Conservation (phyloP, 2,888 invertebrate species). For the Keiferia lycopersicella region DNA sequence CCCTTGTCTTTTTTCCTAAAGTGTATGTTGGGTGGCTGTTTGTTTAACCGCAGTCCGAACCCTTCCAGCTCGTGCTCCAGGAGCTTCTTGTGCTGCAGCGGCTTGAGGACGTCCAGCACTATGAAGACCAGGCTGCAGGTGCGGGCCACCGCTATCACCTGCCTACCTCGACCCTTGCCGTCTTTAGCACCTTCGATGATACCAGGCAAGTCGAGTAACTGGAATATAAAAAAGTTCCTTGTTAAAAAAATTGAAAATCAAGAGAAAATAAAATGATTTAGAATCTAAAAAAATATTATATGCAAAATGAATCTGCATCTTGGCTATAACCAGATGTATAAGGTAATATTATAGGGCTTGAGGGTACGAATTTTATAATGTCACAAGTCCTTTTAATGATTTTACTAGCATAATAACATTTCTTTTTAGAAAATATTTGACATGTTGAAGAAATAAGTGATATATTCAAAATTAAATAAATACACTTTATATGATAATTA, state of each 20-base stretch:
- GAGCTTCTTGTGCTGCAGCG: conserved; percentile 96
- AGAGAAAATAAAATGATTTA: too few relatives aligned
- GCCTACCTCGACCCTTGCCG: conserved; percentile 98
- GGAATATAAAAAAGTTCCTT: conserved; percentile 33
- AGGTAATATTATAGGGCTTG: too few relatives aligned
- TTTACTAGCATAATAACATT: too few relatives aligned
- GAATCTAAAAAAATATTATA: too few relatives aligned
- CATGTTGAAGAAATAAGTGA: too few relatives aligned
- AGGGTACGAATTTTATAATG: too few relatives aligned
- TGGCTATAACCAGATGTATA: too few relatives aligned
- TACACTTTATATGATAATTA: too few relatives aligned
- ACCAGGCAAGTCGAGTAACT: conserved; percentile 98
- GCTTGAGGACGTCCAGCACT: conserved; percentile 98
- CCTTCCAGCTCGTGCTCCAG: conserved; percentile 99
- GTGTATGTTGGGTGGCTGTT: conserved; percentile 97
- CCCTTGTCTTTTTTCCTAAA: conserved; percentile 99
- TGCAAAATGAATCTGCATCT: too few relatives aligned
- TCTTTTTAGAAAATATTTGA: too few relatives aligned
- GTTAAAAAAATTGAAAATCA: background rate
- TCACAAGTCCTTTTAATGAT: too few relatives aligned
- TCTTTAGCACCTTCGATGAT: conserved; percentile 99
- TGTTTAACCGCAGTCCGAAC: conserved; percentile 97
- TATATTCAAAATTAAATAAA: too few relatives aligned
- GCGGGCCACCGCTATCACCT: conserved; percentile 99
- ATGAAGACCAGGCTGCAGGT: conserved; percentile 99